A percentile compares a stretch with the other conserved stretches of the same genome.
phyloP scores from a whole-genome alignment of 2,888 invertebrate species.

The Sarcophaga carnaria region DNA sequence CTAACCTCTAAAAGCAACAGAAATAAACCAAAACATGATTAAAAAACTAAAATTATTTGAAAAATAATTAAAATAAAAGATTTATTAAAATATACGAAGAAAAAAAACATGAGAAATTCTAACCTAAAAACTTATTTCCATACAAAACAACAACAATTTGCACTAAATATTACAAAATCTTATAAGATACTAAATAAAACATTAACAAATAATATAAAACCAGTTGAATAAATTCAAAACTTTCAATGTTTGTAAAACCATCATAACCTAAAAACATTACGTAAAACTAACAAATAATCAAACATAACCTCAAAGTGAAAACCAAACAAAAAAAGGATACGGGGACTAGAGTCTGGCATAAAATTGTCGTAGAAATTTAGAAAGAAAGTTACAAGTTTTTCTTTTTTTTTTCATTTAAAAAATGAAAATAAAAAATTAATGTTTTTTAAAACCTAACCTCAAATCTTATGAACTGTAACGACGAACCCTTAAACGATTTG shows the following conservation, averaged over 20 bases:
- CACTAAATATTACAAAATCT: neutral
- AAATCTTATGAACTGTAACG: neutral
- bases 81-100: no score
- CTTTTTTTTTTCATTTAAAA: neutral
- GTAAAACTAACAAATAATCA: neutral
- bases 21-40: no score
- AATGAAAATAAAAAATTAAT: neutral
- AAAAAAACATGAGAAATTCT: no score
- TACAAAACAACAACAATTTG: slow-evolving; percentile 1
- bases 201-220: no score
- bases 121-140: neutral
- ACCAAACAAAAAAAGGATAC: neutral
- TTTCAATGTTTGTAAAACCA: neutral
- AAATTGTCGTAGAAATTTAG: no score
- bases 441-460: neutral
- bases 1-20: no score
- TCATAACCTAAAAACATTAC: neutral
- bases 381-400: neutral
- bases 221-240: no score
- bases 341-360: no score
- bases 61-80: no score
- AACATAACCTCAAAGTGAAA: slow-evolving; percentile 43
- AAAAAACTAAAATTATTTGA: no score
- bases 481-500: neutral
- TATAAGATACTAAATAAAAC: neutral